Percentiles rank a stretch among this genome's conserved stretches.
Conservation (phyloP, 2,797 vertebrate species). For the Trematomus bernacchii region DNA sequence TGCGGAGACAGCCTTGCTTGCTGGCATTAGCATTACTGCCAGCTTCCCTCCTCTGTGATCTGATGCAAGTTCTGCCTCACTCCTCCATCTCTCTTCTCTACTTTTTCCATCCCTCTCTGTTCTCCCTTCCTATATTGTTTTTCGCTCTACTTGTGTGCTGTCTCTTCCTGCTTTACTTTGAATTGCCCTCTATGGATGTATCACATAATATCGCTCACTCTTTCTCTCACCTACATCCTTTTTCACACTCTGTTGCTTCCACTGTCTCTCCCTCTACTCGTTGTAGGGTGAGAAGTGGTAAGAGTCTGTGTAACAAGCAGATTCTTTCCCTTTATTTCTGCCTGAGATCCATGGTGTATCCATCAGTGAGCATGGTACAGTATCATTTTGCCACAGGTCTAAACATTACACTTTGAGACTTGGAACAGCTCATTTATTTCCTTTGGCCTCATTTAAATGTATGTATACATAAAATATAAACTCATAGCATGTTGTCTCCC, state of each 20-base stretch:
- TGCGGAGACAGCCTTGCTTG: slow-evolving; percentile 60
- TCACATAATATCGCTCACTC: slow-evolving; percentile 26
- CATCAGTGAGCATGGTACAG: slow-evolving; percentile 6
- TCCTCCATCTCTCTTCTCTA: slow-evolving; percentile 43
- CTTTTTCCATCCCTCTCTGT: slow-evolving; percentile 30
- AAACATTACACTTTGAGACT: not conserved
- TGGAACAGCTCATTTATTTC: not conserved
- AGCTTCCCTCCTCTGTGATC: slow-evolving; percentile 60
- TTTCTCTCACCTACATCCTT: slow-evolving; percentile 31
- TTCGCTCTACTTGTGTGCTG: slow-evolving; percentile 8
- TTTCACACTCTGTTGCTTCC: slow-evolving; percentile 36
- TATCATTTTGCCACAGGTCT: slow-evolving; percentile 9
- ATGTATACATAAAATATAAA: not conserved
- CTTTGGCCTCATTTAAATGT: not conserved
- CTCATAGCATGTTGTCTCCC: not conserved
- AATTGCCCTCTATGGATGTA: slow-evolving; percentile 22
- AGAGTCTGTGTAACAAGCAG: slow-evolving; percentile 39
- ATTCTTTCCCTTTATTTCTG: slow-evolving; percentile 34
- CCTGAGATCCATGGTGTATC: not conserved
- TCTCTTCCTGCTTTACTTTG: slow-evolving; percentile 33
- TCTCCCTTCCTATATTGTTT: slow-evolving; percentile 21
- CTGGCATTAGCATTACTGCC: slow-evolving; percentile 76
- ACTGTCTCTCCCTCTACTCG: slow-evolving; percentile 18
- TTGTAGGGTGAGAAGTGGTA: slow-evolving; percentile 30
- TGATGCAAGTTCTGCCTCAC: slow-evolving; percentile 64